Evolutionary conservation across 2,113 vertebrate species (phyloP), one percentile per base, ranked within the genome.

Genomic region (Centropristis striata): DNA sequence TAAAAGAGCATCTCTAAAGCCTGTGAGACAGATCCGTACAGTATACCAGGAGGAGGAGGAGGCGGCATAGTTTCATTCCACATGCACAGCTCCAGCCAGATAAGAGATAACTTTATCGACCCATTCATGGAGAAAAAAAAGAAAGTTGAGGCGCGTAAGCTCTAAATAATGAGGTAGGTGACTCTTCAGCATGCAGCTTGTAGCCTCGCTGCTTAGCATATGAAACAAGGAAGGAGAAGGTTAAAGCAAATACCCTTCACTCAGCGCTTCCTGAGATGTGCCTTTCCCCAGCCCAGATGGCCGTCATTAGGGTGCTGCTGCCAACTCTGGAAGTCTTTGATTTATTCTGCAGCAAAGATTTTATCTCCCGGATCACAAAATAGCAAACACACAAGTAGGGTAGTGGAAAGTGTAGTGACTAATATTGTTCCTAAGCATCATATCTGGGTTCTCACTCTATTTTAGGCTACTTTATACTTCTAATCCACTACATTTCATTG

Each of bases 321-420:
- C 86, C 83, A 86, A 88, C 84, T 80, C 85, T 88, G 92, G 92
- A 94, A 93, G 90, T 90, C 90, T 93, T 94, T 93, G 89, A 93
- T 94, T 94, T 92, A 94, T 93, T 94, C 91, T 50, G 84, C 74
- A 88, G 81, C 41, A 55, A 70, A 92, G 89, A 91, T 91, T 78
- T 71, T 78, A 89, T 91, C 88, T 88, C 55, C 12, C 11, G 12
- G 12, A 13, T 13, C 41, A 42, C 41, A 42, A 42, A 42, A 23
- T 23, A 21, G n/a, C 23, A 15, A 10, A 60, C 46, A 65, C 59
- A 81, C 65, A 61, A 60, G 50, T 64, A 55, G 61, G 12, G 13
- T 23, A 47, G 28, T 12, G 18, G 20, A 16, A 41, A 57, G 71
- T 12, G 7, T 8, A 49, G 41, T 36, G 11, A 42, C 42, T 65